Evolutionary conservation across 2,113 vertebrate species (phyloP), one percentile per base, ranked within the genome.

Genomic region (Thamnophis sirtalis): DNA sequence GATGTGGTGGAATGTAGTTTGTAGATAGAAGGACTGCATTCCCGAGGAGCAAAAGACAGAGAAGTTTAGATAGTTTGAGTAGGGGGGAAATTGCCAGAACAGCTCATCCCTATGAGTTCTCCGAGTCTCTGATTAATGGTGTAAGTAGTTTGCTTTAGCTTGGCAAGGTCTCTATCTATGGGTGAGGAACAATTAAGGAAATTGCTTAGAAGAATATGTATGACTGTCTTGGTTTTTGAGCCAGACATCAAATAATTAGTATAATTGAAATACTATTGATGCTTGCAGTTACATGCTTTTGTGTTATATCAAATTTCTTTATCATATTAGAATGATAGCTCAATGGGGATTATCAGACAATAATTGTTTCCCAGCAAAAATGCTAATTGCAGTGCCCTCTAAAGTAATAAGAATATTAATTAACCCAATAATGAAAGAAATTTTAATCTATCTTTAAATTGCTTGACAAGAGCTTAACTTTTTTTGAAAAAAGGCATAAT

Each of bases 351-450:
- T 88, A 50, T 90, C 48, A 92, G 84, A 63, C 48, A 63, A 90
- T 92, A 92, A 90, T 80, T 92, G 17, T 63, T 38, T 53, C 28
- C 5, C 28, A 11, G 26, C 33, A 84, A 84, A 92, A 93, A 38
- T 84, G 21, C 19, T 90, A 63, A 93, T 80, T 93, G 58, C 63
- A 87, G 8, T 80, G 56, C 54, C 50, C 68, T 73, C 85, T 88
- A 87, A 85, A 73, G 11, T 86, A 93, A 93, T 90, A 54, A 90
- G 48, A 87, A 90, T 60, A 92, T 90, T 93, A 93, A 84, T 89
- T 60, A 93, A 60, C 21, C 17, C 43, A 92, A 85, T 85, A 92
- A 88, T 89, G 86, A 91, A 92, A 90, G 3, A 80, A n/a, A 63
- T 85, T 51, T 90, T 85, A 92, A 38, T 84, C 33, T 90, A 87